Conservation (phyloP, 2,113 vertebrate species). For the Ammodramus savannarum region DNA sequence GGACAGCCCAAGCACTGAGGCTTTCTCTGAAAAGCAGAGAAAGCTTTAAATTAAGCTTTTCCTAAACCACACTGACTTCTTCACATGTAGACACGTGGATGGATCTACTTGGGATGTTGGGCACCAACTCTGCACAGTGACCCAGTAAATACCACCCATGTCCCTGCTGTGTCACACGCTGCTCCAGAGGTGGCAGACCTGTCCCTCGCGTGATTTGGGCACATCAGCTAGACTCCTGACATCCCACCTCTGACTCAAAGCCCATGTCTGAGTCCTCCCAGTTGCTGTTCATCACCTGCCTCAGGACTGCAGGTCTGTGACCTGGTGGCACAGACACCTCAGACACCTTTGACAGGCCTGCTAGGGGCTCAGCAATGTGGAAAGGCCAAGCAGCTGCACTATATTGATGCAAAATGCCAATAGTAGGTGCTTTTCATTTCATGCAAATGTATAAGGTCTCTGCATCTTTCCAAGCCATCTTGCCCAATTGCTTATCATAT, state of each 20-base stretch:
- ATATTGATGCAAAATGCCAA: background rate
- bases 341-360: background rate
- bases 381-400: background rate
- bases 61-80: background rate
- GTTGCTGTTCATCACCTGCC: fast-evolving
- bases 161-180: background rate
- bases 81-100: fast-evolving
- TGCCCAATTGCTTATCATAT: background rate
- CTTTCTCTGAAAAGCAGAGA: background rate
- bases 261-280: background rate
- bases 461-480: background rate
- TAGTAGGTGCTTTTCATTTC: background rate
- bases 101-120: background rate
- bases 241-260: background rate
- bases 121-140: background rate
- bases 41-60: background rate
- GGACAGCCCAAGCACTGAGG: background rate
- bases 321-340: background rate
- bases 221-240: fast-evolving
- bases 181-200: background rate
- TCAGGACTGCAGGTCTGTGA: background rate
- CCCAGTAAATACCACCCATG: background rate
- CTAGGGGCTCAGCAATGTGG: background rate
- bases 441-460: background rate
- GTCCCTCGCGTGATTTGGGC: background rate